These are phyloP conservation scores for Mimachlamys varia DNA, from an alignment of 2,888 invertebrate species.

Conservation along the genomic window DNA sequence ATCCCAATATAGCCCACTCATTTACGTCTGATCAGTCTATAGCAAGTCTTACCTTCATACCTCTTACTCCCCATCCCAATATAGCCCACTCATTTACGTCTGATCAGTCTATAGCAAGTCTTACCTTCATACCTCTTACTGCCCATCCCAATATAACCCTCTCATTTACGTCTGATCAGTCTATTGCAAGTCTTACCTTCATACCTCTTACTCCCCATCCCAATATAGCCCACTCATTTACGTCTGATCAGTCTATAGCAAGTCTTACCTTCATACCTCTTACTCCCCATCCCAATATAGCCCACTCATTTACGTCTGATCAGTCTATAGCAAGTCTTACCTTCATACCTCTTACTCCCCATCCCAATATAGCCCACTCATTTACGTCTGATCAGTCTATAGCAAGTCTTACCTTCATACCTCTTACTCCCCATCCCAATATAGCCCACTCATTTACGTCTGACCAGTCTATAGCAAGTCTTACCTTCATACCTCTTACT, in stretches of 20 bases:
- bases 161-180: slow-evolving; percentile 2
- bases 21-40: not conserved
- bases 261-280: not conserved
- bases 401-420: not conserved
- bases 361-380: not conserved
- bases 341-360: not conserved
- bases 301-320: slow-evolving; percentile 3
- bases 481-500: not conserved
- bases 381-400: not conserved
- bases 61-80: not conserved
- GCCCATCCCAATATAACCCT: not conserved
- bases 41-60: not conserved
- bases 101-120: not conserved
- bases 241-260: not conserved
- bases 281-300: not conserved
- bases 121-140: not conserved
- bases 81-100: not conserved
- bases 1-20: not conserved
- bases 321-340: not conserved
- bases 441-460: not conserved
- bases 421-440: not conserved
- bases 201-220: not conserved
- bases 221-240: not conserved
- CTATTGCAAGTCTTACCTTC: not conserved
- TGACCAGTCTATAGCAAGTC: not conserved